A percentile compares a stretch with the other conserved stretches of the same genome.
These are phyloP conservation scores for Chironex yamaguchii DNA, from an alignment of 30 jellyfish, hydroid and myxozoan genomes.

Conservation along the genomic window DNA sequence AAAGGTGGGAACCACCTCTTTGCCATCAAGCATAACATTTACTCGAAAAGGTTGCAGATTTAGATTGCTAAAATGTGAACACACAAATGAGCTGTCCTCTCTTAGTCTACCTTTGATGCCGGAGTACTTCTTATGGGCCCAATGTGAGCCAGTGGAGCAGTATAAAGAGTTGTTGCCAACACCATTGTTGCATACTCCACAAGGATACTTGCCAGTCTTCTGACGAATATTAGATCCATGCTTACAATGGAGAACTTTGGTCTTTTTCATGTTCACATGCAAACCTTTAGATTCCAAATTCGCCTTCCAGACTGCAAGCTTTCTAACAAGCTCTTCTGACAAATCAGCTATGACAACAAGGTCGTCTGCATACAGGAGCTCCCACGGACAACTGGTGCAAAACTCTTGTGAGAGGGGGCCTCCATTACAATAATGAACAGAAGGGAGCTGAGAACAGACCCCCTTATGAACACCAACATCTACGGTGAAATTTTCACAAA, in stretches of 20 bases:
- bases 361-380: not conserved
- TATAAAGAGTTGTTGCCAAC: not conserved
- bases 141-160: not conserved
- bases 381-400: not conserved
- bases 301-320: not conserved
- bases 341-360: not conserved
- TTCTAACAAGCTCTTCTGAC: not conserved
- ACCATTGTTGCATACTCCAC: not conserved
- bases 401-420: conserved; percentile 1
- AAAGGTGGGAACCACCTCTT: not conserved
- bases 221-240: not conserved
- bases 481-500: conserved; percentile 12
- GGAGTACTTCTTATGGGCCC: not conserved
- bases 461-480: conserved; percentile 42
- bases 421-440: not conserved
- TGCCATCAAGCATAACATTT: not conserved
- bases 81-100: not conserved
- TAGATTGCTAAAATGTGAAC: not conserved
- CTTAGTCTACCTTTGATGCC: not conserved
- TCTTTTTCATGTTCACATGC: not conserved
- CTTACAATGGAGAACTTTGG: not conserved
- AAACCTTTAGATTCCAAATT: too few relatives aligned
- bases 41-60: not conserved
- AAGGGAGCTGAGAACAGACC: conserved; percentile 27
- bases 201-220: not conserved